These are phyloP conservation scores for Drosophila murphyi DNA, from an alignment of 1,140 invertebrate genomes.

Conservation along the genomic window DNA sequence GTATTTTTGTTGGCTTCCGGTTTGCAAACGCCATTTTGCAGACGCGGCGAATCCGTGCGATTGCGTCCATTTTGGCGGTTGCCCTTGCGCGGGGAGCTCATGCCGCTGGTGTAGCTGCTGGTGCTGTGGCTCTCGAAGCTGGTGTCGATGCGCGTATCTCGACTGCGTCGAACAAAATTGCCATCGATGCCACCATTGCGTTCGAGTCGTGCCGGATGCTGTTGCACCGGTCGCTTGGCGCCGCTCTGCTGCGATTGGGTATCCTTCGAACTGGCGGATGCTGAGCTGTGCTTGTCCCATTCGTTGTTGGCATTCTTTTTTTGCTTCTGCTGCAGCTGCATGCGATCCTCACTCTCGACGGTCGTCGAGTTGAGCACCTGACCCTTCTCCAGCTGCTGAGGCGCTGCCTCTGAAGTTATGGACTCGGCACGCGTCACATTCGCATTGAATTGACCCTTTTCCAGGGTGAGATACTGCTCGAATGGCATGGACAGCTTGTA, in stretches of 20 bases:
- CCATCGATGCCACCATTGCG: slow-evolving; percentile 8
- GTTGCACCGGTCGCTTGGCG: slow-evolving; percentile 27
- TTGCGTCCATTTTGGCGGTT: slow-evolving; percentile 63
- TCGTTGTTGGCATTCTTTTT: slow-evolving; percentile 40
- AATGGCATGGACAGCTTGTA: slow-evolving; percentile 82
- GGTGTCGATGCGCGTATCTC: slow-evolving; percentile 28
- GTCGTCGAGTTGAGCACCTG: slow-evolving; percentile 71
- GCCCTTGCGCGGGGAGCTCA: slow-evolving; percentile 66
- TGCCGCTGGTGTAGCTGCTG: slow-evolving; percentile 61
- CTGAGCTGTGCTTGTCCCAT: slow-evolving; percentile 77
- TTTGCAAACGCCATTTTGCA: slow-evolving; percentile 57
- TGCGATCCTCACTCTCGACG: slow-evolving; percentile 66
- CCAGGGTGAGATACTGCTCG: slow-evolving; percentile 76
- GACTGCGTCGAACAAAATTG: slow-evolving; percentile 30
- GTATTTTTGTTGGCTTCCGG: slow-evolving; percentile 59
- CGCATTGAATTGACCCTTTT: slow-evolving; percentile 78
- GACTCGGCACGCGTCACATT: slow-evolving; percentile 53
- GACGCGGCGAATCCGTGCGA: slow-evolving; percentile 52
- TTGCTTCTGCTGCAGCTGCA: slow-evolving; percentile 41
- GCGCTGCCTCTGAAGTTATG: slow-evolving; percentile 34
- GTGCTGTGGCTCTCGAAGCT: slow-evolving; percentile 66
- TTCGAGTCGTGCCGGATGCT: slow-evolving; percentile 11
- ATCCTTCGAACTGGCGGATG: slow-evolving; percentile 68
- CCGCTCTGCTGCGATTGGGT: slow-evolving; percentile 51
- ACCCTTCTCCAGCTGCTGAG: slow-evolving; percentile 55